Percentiles rank a stretch among this genome's conserved stretches.
Conservation (phyloP, 2,888 invertebrate species). For the Temnothorax unifasciatus region DNA sequence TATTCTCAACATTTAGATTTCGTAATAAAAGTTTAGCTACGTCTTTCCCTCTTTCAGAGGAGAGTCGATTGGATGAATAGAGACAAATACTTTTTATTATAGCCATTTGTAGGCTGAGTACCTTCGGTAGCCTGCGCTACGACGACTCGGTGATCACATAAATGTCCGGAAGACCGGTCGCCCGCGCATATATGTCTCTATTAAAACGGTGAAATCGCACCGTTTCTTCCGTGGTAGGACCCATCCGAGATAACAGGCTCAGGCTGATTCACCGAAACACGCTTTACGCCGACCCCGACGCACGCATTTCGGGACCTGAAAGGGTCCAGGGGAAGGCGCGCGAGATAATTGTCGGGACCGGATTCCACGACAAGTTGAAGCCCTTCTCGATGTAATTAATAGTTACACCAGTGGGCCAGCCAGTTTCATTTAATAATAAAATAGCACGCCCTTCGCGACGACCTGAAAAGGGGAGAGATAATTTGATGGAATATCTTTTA, state of each 20-base stretch:
- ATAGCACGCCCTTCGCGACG: neutral
- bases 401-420: conserved; percentile 74
- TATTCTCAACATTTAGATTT: neutral
- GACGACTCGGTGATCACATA: conserved; percentile 21
- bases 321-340: conserved; percentile 51
- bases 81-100: conserved; percentile 19
- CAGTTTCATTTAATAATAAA: conserved; percentile 27
- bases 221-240: conserved; percentile 45
- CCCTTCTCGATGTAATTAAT: conserved; percentile 82
- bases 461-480: neutral
- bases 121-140: neutral
- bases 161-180: conserved; percentile 20
- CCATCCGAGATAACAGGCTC: conserved; percentile 57
- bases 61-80: neutral
- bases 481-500: neutral
- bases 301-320: neutral
- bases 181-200: conserved; percentile 48
- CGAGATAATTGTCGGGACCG: conserved; percentile 83
- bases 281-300: neutral
- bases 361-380: conserved; percentile 80
- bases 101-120: neutral
- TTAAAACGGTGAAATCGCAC: conserved; percentile 49
- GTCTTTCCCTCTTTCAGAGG: neutral
- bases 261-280: conserved; percentile 53
- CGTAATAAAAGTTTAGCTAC: neutral